A percentile compares a stretch with the other conserved stretches of the same genome.
Evolutionary conservation across 2,113 vertebrate species (phyloP).

Genomic region (Picathartes gymnocephalus): DNA sequence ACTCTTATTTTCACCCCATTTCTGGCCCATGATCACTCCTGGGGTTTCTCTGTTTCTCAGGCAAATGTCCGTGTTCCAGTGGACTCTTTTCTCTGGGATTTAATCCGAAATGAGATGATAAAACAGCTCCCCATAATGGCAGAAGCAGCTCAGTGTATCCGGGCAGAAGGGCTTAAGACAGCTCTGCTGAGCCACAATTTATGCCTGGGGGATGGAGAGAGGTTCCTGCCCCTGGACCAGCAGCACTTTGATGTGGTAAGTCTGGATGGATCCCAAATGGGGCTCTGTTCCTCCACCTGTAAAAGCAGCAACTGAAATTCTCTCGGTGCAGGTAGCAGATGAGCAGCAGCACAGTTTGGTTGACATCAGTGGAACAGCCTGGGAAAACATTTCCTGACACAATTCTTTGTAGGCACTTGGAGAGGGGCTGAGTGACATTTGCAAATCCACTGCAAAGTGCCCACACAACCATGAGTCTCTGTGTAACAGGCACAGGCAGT

Average conservation of each 20-base stretch:
- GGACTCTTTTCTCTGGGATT: constrained; percentile 67
- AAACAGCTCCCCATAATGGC: constrained; percentile 75
- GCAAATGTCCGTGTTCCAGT: constrained; percentile 62
- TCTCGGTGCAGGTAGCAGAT: not conserved
- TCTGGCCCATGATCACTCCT: not conserved
- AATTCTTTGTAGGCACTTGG: not conserved
- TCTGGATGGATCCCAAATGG: not conserved
- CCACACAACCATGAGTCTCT: not conserved
- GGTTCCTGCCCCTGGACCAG: constrained; percentile 65
- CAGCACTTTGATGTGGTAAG: constrained; percentile 81
- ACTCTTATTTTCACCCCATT: not conserved
- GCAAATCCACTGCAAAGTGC: not conserved
- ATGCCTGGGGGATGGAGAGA: constrained; percentile 51
- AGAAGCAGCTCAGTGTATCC: constrained; percentile 73
- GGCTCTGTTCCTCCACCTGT: not conserved
- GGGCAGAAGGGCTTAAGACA: constrained; percentile 73
- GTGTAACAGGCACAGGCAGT: not conserved
- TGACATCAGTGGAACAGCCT: not conserved
- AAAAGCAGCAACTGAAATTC: not conserved
- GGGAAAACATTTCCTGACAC: not conserved
- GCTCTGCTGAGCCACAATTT: constrained; percentile 77
- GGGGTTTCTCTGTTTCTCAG: constrained; percentile 44
- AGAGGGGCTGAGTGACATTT: not conserved
- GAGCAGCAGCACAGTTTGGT: not conserved
- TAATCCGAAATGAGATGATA: constrained; percentile 62